Base-by-base conservation (phyloP, 2,888 invertebrate genomes). In the Latrodectus hesperus region DNA sequence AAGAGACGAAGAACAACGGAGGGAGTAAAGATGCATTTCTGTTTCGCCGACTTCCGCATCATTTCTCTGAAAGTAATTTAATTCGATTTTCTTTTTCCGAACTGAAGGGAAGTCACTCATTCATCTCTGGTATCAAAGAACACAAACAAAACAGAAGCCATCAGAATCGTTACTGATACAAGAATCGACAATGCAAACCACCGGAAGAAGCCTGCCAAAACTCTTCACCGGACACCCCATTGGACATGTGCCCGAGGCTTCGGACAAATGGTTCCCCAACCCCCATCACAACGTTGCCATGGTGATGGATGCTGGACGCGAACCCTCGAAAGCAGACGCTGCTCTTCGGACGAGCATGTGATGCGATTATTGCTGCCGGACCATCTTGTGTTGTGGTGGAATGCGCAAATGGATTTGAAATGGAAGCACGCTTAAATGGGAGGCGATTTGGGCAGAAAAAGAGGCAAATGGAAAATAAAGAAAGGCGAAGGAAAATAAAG, bases 171-270 rank as follows among this genome's bases (percentile, higher is more conserved):
- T n/a, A n/a, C n/a, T 12, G 60, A 60, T 60, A 60, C 60, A n/a
- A 60, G 60, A 60, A 60, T 60, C 60, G 60, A 60, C 60, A 60
- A n/a, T n/a, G 14, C 60, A 60, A 60, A 60, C 60, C 76, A 78
- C n/a, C 80, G 71, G 85, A 79, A 86, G 79, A 60, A 86, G 79
- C 74, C 76, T 80, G 85, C 80, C 85, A 86, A 80, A 85, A 80
- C 67, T 74, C 60, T 74, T 73, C 84, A 17, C 55, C 67, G 84
- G 84, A 78, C 73, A 79, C 53, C 17, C 74, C 75, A 75, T 79
- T 76, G 79, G 80, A 86, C 75, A 49, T 14, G 49, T 78, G 84
- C 77, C 77, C 72, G 77, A 60, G 51, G 49, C 14, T 64, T 72
- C 72, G 17, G 51, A 73, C 79, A 85, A 85, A 79, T 52, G 84